Percentiles rank a stretch among this genome's conserved stretches.
These are phyloP conservation scores for Allygus modestus DNA, from an alignment of 2,888 invertebrate genomes.

Conservation along the genomic window DNA sequence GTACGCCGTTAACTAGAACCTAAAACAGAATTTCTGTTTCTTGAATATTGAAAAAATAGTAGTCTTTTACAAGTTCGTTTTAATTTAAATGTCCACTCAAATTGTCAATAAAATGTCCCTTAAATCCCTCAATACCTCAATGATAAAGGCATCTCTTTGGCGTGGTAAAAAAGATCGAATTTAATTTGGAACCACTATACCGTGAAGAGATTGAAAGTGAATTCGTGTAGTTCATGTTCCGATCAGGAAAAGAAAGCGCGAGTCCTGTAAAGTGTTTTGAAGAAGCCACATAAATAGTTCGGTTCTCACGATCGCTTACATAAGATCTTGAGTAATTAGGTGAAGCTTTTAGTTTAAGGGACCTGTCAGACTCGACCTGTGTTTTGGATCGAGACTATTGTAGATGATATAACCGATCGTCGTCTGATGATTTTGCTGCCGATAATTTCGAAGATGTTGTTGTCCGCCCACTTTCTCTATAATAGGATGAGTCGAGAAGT, in stretches of 20 bases:
- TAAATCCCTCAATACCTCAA: no score
- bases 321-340: conserved; percentile 33
- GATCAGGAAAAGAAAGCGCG: conserved; percentile 47
- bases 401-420: conserved; percentile 16
- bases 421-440: not conserved
- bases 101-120: no score
- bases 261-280: conserved; percentile 37
- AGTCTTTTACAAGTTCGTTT: no score
- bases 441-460: conserved; percentile 11
- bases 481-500: conserved; percentile 12
- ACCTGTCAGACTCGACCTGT: not conserved
- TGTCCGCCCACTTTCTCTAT: conserved; percentile 42
- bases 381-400: not conserved
- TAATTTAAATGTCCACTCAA: no score
- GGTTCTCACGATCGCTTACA: conserved; percentile 41
- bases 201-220: conserved; percentile 42
- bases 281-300: conserved; percentile 54
- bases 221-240: conserved; percentile 49
- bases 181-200: conserved; percentile 9
- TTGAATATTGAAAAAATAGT: no score
- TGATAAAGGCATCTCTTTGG: no score
- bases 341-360: conserved; percentile 20
- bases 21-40: no score
- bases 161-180: conserved; percentile 2
- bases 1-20: no score